Percentiles rank a stretch among this genome's conserved stretches.
These are phyloP conservation scores for Drosophila testacea DNA, from an alignment of 2,888 invertebrate genomes.

Conservation along the genomic window DNA sequence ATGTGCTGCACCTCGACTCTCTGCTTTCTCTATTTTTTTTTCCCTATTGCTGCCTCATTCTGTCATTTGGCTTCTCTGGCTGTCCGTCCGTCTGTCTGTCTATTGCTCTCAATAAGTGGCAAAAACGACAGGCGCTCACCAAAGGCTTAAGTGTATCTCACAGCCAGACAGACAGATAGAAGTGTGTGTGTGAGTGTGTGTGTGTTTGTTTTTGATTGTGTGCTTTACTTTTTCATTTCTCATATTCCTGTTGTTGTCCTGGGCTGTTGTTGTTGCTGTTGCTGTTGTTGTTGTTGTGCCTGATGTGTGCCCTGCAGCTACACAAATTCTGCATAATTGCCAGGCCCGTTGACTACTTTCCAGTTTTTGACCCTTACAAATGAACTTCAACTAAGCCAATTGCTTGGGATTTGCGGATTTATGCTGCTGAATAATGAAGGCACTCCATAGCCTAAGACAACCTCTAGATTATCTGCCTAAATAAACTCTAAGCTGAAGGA, in stretches of 20 bases:
- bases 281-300: slow-evolving; percentile 21
- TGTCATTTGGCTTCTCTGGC: neutral
- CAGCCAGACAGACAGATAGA: slow-evolving; percentile 43
- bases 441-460: slow-evolving; percentile 17
- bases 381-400: slow-evolving; percentile 43
- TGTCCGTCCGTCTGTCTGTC: slow-evolving; percentile 20
- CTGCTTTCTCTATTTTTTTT: slow-evolving; percentile 5
- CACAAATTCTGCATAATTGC: slow-evolving; percentile 59
- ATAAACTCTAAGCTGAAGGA: slow-evolving; percentile 14
- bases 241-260: slow-evolving; percentile 15
- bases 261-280: slow-evolving; percentile 29
- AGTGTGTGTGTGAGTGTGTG: slow-evolving; percentile 10
- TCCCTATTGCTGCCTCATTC: slow-evolving; percentile 29
- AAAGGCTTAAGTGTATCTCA: slow-evolving; percentile 71
- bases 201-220: slow-evolving; percentile 21
- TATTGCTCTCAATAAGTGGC: slow-evolving; percentile 71
- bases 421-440: slow-evolving; percentile 29
- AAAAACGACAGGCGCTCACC: slow-evolving; percentile 63
- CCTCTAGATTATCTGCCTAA: slow-evolving; percentile 21
- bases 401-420: slow-evolving; percentile 49
- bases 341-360: slow-evolving; percentile 35
- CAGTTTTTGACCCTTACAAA: slow-evolving; percentile 29
- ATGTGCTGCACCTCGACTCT: slow-evolving; percentile 57
- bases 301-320: slow-evolving; percentile 40
- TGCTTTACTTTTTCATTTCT: slow-evolving; percentile 44